Conservation (phyloP, 1,140 invertebrate genomes). For the Papilio dardanus region DNA sequence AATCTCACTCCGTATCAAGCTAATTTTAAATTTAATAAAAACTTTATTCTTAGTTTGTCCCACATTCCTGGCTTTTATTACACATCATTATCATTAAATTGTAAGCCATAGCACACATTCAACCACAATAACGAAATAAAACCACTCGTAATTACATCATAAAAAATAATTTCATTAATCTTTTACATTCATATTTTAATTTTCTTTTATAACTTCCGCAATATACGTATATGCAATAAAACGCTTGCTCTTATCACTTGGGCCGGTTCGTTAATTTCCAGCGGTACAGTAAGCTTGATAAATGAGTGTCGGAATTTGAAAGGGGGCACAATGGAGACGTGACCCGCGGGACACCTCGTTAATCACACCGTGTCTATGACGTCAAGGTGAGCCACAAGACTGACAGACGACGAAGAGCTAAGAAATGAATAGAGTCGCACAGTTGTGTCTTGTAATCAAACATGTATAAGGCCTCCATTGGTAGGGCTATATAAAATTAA, state of each 20-base stretch:
- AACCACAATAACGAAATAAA: background rate
- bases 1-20: too few relatives aligned
- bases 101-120: too few relatives aligned
- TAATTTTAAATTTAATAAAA: too few relatives aligned
- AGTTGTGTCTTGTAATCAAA: background rate
- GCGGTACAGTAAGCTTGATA: constrained; percentile 77
- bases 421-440: constrained; percentile 9
- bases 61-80: background rate
- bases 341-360: constrained; percentile 69
- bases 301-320: constrained; percentile 77
- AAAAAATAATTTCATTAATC: background rate
- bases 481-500: too few relatives aligned
- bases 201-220: background rate
- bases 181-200: background rate
- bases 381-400: constrained; percentile 52
- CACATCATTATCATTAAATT: background rate
- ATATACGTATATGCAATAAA: background rate
- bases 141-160: background rate
- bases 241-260: constrained; percentile 44
- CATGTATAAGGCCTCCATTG: too few relatives aligned
- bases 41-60: too few relatives aligned
- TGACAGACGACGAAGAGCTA: constrained; percentile 14
- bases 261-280: constrained; percentile 66
- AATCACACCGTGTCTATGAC: constrained; percentile 74
- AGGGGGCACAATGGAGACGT: constrained; percentile 74